Percentiles rank a stretch among this genome's conserved stretches.
Conservation (phyloP, 2,797 vertebrate genomes). For the Xiphorhynchus erythropygius region DNA sequence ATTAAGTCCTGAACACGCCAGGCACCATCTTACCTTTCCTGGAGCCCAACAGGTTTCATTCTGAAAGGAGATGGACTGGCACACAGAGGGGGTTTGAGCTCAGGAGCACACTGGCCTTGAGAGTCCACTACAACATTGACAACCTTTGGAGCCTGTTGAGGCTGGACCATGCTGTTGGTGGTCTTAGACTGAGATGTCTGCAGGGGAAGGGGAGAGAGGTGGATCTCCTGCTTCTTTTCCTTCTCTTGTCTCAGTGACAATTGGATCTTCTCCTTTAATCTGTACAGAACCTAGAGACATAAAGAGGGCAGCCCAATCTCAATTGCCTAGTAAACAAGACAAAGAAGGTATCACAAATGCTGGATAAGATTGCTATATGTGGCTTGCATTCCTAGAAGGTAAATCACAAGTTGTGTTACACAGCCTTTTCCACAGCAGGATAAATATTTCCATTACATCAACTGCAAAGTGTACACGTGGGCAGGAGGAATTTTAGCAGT, state of each 20-base stretch:
- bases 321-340: background rate
- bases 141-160: constrained; percentile 79
- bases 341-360: background rate
- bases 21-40: constrained; percentile 85
- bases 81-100: constrained; percentile 81
- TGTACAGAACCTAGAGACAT: constrained; percentile 87
- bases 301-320: constrained; percentile 30
- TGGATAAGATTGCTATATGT: background rate
- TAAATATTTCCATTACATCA: constrained; percentile 24
- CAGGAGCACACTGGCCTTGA: constrained; percentile 76
- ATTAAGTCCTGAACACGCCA: background rate
- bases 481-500: background rate
- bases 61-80: constrained; percentile 90
- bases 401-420: constrained; percentile 20
- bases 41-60: constrained; percentile 94
- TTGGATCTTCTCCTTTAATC: constrained; percentile 89
- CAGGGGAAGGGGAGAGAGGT: constrained; percentile 78
- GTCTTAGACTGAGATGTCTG: constrained; percentile 75
- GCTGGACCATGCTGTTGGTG: constrained; percentile 89
- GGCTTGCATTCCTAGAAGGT: background rate
- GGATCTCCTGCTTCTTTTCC: constrained; percentile 83
- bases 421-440: background rate
- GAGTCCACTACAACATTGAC: constrained; percentile 77
- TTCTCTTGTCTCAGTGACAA: constrained; percentile 88
- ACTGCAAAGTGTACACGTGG: background rate